These are phyloP conservation scores for Venusia cambrica DNA, from an alignment of 2,888 invertebrate genomes.

Conservation along the genomic window DNA sequence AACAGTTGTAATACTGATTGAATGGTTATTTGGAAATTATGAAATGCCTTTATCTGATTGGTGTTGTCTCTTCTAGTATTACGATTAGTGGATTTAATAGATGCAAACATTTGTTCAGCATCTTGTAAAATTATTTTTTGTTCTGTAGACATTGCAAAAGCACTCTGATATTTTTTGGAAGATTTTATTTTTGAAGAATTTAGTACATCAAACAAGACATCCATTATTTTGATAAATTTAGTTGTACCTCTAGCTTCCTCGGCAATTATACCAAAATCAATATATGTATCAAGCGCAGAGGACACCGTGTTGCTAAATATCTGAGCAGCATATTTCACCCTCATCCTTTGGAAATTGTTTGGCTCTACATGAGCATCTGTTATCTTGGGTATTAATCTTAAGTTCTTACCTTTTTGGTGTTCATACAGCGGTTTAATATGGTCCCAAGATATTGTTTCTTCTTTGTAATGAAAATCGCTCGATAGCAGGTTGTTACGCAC, in stretches of 20 bases:
- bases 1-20: too few species aligned
- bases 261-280: constrained; percentile 14
- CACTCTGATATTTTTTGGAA: too few species aligned
- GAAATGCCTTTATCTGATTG: too few species aligned
- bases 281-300: constrained; percentile 19
- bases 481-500: constrained; percentile 19
- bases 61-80: too few species aligned
- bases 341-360: constrained; percentile 27
- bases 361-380: constrained; percentile 30
- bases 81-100: too few species aligned
- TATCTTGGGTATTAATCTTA: constrained; percentile 30
- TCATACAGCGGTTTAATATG: constrained; percentile 23
- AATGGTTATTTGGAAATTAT: too few species aligned
- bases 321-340: constrained; percentile 25
- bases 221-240: constrained; percentile 20
- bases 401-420: constrained; percentile 17
- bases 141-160: too few species aligned
- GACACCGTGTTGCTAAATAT: constrained; percentile 23
- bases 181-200: constrained; percentile 20
- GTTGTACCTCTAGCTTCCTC: constrained; percentile 24
- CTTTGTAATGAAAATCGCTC: constrained; percentile 14
- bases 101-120: too few species aligned
- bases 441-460: constrained; percentile 27
- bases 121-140: too few species aligned
- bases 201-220: constrained; percentile 26